Base-by-base conservation (phyloP, 2,888 invertebrate genomes). In the Vannuccia rotundouncinata region DNA sequence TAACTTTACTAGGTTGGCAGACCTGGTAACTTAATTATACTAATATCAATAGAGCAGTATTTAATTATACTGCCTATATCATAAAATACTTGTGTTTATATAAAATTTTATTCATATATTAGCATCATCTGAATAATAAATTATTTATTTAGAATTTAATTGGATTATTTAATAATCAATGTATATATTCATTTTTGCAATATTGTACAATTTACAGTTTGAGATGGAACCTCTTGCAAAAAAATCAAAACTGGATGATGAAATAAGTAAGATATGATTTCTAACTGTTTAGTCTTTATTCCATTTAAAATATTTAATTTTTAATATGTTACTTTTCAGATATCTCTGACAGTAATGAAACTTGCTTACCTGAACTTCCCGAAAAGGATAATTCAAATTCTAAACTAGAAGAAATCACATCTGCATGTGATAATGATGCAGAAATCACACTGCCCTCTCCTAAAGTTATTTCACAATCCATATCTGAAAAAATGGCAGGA, bases 401-500 rank as follows among this genome's bases (percentile, higher is more conserved):
- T 13, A 22, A 66, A n/a, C 25, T 27, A n/a, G 66, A n/a, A 66
- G 25, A 22, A 22, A 45, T 13, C 45, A 17, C 17, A 13, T 45
- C 45, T 45, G 45, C 5, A 45, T 45, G 5, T 45, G 45, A 45
- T 45, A 45, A 45, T 45, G 45, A 45, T 13, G 5, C 5, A 13
- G 45, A 5, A 13, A 17, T 17, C 45, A 45, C 45, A 13, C 5
- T 5, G 10, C 5, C 45, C 17, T 13, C 17, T 45, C 17, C 45
- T 45, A 17, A 17, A 45, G 66, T 66, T 66, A 22, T 66, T 66
- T 66, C 66, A 22, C 2, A 66, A n/a, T 66, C 66, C 0, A 45
- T 77, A 22, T 31, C 77, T 22, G 77, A 77, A 27, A 75, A 25
- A 1, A 75, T 77, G 17, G 78, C 59, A 28, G 78, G 78, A 25